phyloP scores from a whole-genome alignment of 2,888 invertebrate species.

The Lepidochitona cinerea region DNA sequence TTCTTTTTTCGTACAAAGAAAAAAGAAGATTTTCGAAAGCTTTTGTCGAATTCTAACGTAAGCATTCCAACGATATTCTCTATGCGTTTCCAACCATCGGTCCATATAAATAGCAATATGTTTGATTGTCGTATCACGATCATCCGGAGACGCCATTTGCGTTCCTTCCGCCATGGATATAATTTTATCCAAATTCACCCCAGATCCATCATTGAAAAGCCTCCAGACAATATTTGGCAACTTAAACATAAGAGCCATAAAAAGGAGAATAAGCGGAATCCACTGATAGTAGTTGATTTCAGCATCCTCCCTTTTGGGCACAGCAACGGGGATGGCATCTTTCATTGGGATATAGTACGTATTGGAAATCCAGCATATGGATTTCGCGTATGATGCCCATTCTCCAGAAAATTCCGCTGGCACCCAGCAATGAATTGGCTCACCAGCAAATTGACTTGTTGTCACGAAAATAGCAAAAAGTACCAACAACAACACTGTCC shows the following conservation, averaged over 20 bases:
- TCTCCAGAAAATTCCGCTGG: conserved; percentile 56
- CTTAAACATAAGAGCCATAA: conserved; percentile 62
- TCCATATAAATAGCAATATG: conserved; percentile 58
- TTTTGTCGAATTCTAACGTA: conserved; percentile 49
- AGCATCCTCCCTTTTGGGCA: conserved; percentile 48
- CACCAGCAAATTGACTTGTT: conserved; percentile 60
- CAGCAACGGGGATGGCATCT: conserved; percentile 55
- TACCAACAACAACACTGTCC: conserved; percentile 55
- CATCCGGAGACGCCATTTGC: conserved; percentile 56
- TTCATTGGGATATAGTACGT: conserved; percentile 63
- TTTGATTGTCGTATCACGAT: conserved; percentile 51
- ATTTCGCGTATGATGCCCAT: conserved; percentile 59
- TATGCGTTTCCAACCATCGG: conserved; percentile 57
- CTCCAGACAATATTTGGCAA: conserved; percentile 61
- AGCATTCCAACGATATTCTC: conserved; percentile 54
- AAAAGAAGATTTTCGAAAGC: conserved; percentile 46
- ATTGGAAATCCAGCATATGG: conserved; percentile 64
- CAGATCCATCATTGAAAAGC: conserved; percentile 54
- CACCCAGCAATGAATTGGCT: conserved; percentile 64
- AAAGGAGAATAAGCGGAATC: conserved; percentile 59
- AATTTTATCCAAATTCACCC: conserved; percentile 53
- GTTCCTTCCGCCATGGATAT: conserved; percentile 52
- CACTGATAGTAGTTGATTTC: conserved; percentile 64
- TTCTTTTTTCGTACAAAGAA: conserved; percentile 58
- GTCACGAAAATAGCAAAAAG: conserved; percentile 61